These are phyloP conservation scores for Hyperoplus immaculatus DNA, from an alignment of 2,797 vertebrate species.

Conservation along the genomic window DNA sequence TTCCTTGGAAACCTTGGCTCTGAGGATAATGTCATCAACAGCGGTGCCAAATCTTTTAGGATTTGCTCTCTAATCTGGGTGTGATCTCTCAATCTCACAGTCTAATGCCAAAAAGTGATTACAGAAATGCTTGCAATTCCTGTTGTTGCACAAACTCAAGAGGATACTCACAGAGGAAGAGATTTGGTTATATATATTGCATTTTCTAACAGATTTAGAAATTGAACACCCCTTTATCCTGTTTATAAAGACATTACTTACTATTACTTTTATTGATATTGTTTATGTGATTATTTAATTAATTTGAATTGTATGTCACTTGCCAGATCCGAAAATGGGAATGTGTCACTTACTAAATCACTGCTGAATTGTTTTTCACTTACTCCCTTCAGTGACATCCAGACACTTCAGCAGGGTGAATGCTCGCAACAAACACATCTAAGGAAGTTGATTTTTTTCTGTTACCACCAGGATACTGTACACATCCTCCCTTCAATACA, in stretches of 20 bases:
- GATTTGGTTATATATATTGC: background rate
- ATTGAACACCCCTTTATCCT: background rate
- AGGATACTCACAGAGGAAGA: background rate
- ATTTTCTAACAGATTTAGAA: background rate
- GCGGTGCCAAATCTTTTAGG: constrained; percentile 69
- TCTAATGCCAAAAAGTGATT: constrained; percentile 63
- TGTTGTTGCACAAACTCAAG: constrained; percentile 30
- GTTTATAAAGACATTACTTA: background rate
- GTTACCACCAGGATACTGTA: background rate
- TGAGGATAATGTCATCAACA: constrained; percentile 59
- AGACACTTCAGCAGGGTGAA: background rate
- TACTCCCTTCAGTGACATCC: background rate
- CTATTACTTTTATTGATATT: no score
- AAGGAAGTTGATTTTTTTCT: background rate
- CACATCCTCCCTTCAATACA: constrained; percentile 27
- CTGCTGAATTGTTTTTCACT: constrained; percentile 12
- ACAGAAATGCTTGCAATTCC: constrained; percentile 35
- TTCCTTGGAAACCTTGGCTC: constrained; percentile 55
- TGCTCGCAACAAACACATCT: background rate
- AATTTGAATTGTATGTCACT: no score
- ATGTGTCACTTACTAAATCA: background rate
- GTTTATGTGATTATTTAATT: no score
- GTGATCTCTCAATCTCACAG: constrained; percentile 52
- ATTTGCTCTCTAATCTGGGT: constrained; percentile 76
- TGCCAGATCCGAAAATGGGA: no score